These are phyloP conservation scores for Microchrysa polita DNA, from an alignment of 2,888 invertebrate species.

Conservation along the genomic window DNA sequence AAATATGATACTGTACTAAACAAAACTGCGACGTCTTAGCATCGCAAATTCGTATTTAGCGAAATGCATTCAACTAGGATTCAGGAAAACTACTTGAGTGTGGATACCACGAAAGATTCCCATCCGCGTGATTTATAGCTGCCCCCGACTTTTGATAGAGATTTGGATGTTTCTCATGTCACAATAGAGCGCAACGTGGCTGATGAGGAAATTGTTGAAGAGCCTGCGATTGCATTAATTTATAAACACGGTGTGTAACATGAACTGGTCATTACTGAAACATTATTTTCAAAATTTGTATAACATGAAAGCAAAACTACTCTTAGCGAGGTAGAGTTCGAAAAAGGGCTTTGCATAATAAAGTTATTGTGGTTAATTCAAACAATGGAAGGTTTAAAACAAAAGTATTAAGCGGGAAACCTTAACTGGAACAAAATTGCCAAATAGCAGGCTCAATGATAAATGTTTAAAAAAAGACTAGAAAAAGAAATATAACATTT, in stretches of 20 bases:
- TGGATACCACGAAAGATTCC: neutral
- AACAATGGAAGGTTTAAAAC: no score
- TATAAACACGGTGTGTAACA: neutral
- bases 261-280: neutral
- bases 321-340: no score
- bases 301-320: no score
- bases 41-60: neutral
- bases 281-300: neutral
- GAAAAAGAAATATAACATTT: no score
- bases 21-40: neutral
- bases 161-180: conserved; percentile 2
- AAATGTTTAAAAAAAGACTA: no score
- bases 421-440: no score
- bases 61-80: neutral
- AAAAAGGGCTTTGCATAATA: neutral
- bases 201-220: neutral
- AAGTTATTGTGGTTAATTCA: neutral
- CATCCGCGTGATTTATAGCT: conserved; percentile 4
- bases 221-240: neutral
- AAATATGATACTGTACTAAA: no score
- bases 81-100: neutral
- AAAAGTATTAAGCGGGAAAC: no score
- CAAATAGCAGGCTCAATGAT: no score
- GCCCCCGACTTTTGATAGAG: conserved; percentile 14
- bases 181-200: neutral